Conservation (phyloP, 92 coral and sea anemone species). For the Epizoanthus ramosus region DNA sequence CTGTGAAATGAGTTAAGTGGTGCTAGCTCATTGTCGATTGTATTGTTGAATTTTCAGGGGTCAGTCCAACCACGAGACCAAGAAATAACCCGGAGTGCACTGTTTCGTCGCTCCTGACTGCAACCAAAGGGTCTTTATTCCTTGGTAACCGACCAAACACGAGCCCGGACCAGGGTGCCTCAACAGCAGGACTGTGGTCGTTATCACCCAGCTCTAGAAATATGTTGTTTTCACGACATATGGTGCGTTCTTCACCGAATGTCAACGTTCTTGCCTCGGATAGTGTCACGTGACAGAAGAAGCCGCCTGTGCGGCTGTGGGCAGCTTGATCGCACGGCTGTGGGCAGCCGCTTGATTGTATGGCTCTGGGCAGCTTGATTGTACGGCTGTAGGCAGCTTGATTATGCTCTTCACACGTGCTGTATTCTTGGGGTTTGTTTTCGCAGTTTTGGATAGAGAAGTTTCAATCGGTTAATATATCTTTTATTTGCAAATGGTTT, state of each 20-base stretch:
- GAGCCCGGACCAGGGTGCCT: background rate
- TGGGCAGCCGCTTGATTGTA: too few species aligned
- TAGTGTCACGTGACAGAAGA: constrained; percentile 5
- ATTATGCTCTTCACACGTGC: too few species aligned
- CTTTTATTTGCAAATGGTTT: too few species aligned
- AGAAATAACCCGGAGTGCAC: background rate
- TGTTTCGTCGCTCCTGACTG: background rate
- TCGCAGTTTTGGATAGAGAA: too few species aligned
- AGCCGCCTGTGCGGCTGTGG: too few species aligned
- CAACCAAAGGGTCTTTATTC: background rate
- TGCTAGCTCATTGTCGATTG: background rate
- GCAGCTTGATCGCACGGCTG: too few species aligned
- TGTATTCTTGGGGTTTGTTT: too few species aligned
- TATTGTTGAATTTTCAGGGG: background rate
- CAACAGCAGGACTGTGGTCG: background rate
- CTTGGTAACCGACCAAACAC: constrained; percentile 25
- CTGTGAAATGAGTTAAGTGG: too few species aligned
- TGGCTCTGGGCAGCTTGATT: too few species aligned
- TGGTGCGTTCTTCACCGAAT: constrained; percentile 35
- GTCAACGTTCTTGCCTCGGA: constrained; percentile 28
- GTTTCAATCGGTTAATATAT: too few species aligned
- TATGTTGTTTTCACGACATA: constrained; percentile 27
- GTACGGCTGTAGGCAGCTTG: too few species aligned
- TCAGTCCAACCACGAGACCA: background rate
- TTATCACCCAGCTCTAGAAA: constrained; percentile 24